These are phyloP conservation scores for Telmatherina bonti DNA, from an alignment of 2,797 vertebrate genomes.

Conservation along the genomic window DNA sequence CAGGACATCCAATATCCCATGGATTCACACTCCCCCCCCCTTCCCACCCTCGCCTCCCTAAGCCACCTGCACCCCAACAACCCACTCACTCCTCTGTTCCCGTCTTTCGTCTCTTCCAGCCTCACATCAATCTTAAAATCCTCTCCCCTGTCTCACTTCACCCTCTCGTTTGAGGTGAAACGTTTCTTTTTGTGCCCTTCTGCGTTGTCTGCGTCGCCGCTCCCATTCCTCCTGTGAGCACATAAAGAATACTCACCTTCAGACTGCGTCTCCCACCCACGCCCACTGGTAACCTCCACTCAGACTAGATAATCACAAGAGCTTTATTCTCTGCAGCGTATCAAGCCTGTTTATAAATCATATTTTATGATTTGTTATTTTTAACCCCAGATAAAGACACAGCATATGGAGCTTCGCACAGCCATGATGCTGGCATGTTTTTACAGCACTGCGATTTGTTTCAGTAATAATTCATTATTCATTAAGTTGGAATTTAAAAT, in stretches of 20 bases:
- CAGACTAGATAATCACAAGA: constrained; percentile 40
- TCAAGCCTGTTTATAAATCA: not conserved
- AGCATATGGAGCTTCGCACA: no score
- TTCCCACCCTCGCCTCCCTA: no score
- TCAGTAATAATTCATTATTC: not conserved
- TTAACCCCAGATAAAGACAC: not conserved
- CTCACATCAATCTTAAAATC: constrained; percentile 52
- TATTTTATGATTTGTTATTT: not conserved
- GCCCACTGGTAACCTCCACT: constrained; percentile 56
- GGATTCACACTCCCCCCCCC: constrained; percentile 74
- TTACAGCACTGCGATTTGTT: constrained; percentile 7
- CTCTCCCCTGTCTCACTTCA: constrained; percentile 32
- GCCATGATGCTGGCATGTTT: not conserved
- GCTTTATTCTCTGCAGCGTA: constrained; percentile 12
- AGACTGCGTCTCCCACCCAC: constrained; percentile 51
- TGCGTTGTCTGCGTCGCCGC: constrained; percentile 24
- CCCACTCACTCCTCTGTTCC: constrained; percentile 45
- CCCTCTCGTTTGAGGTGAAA: constrained; percentile 41
- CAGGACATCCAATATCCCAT: constrained; percentile 84
- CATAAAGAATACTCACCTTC: constrained; percentile 62
- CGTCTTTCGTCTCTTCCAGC: constrained; percentile 49
- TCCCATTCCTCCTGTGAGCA: constrained; percentile 52
- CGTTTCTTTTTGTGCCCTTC: constrained; percentile 49
- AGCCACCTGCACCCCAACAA: constrained; percentile 42
- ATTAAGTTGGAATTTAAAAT: not conserved